These are phyloP conservation scores for Bufotes viridis DNA, from an alignment of 2,797 vertebrate genomes.

Conservation along the genomic window DNA sequence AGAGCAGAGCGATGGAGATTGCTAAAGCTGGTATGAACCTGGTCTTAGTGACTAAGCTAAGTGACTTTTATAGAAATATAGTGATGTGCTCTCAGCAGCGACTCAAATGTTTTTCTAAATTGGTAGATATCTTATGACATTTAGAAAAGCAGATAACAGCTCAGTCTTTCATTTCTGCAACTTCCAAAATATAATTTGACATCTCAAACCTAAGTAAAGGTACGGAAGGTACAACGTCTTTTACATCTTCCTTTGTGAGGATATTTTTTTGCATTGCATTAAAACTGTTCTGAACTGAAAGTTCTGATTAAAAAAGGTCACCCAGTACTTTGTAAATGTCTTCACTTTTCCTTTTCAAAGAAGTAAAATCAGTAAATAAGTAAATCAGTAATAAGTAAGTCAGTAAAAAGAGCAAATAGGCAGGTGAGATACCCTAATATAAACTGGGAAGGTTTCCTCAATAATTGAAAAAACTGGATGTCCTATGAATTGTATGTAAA, in stretches of 20 bases:
- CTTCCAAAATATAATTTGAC: neutral
- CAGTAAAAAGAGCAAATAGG: too few relatives aligned
- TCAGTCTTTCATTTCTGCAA: neutral
- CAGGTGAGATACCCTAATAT: too few relatives aligned
- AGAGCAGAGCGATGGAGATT: too few relatives aligned
- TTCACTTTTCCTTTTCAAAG: too few relatives aligned
- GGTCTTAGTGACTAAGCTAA: slow-evolving; percentile 1
- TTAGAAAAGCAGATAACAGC: neutral
- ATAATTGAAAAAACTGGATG: too few relatives aligned
- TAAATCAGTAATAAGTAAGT: too few relatives aligned
- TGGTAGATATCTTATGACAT: neutral
- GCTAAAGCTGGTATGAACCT: too few relatives aligned
- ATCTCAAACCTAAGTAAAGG: neutral
- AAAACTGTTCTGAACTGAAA: too few relatives aligned
- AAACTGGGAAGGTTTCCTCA: too few relatives aligned
- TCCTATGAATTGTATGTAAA: too few relatives aligned
- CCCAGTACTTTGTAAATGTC: too few relatives aligned
- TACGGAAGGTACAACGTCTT: neutral
- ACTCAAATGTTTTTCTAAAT: neutral
- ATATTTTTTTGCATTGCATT: neutral
- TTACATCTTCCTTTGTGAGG: neutral
- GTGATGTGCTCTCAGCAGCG: neutral
- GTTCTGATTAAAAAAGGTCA: neutral
- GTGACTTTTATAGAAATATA: neutral
- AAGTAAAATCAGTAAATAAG: too few relatives aligned